These are phyloP conservation scores for Mythimna loreyi DNA, from an alignment of 2,888 invertebrate species.

Conservation along the genomic window DNA sequence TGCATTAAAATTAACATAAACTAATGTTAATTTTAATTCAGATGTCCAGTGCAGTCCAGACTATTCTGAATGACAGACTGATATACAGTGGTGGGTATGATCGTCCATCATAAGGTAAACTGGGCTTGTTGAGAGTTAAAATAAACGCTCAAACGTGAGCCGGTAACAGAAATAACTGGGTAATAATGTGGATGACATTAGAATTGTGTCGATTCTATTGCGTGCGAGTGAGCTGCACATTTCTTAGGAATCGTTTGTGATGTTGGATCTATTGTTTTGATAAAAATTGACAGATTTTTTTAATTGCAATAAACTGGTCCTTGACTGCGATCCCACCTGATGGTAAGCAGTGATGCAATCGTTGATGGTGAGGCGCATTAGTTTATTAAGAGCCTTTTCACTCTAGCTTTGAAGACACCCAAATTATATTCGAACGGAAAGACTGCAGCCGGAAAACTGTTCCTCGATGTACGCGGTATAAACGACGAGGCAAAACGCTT, in stretches of 20 bases:
- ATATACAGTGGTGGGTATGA: slow-evolving; percentile 45
- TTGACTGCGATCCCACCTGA: too few relatives aligned
- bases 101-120: slow-evolving; percentile 64
- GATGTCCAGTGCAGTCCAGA: slow-evolving; percentile 13
- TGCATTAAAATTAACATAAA: background rate
- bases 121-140: slow-evolving; percentile 56
- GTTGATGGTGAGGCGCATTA: too few relatives aligned
- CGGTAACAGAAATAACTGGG: slow-evolving; percentile 55
- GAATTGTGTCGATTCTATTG: slow-evolving; percentile 27
- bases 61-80: slow-evolving; percentile 59
- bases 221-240: slow-evolving; percentile 2
- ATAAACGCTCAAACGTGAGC: slow-evolving; percentile 53
- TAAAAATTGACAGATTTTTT: too few relatives aligned
- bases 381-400: too few relatives aligned
- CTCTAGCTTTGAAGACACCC: too few relatives aligned
- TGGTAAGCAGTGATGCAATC: too few relatives aligned
- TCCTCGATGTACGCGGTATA: too few relatives aligned
- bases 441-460: too few relatives aligned
- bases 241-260: background rate
- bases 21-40: slow-evolving; percentile 22
- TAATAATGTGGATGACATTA: slow-evolving; percentile 44
- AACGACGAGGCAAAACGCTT: too few relatives aligned
- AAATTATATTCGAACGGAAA: too few relatives aligned
- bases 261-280: background rate
- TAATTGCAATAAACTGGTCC: too few relatives aligned